Conservation (phyloP, 2,888 invertebrate species). For the Lepidocyrtinus sp. region DNA sequence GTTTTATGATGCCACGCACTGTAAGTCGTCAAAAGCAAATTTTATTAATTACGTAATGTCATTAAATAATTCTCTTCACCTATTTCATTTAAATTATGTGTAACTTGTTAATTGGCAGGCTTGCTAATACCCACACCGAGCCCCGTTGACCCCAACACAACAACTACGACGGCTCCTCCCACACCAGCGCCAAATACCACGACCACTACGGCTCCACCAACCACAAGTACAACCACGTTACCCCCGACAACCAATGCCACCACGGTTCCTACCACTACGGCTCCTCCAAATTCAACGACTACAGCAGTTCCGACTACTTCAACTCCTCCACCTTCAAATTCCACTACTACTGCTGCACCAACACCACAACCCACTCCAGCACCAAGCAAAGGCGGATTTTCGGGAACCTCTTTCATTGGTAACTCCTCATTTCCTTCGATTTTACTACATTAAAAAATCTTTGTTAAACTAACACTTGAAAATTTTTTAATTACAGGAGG, state of each 20-base stretch:
- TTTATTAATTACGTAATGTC: too few species aligned
- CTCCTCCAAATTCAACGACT: constrained; percentile 56
- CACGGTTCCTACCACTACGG: constrained; percentile 45
- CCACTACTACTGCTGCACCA: constrained; percentile 40
- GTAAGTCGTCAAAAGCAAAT: too few species aligned
- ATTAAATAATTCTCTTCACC: too few species aligned
- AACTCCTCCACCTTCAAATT: constrained; percentile 41
- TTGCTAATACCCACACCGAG: too few species aligned
- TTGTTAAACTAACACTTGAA: too few species aligned
- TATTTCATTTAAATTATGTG: too few species aligned
- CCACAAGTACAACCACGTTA: too few species aligned
- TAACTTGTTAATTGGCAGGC: too few species aligned
- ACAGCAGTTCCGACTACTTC: constrained; percentile 61
- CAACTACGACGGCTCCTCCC: constrained; percentile 67
- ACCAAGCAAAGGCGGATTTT: constrained; percentile 60
- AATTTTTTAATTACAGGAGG: constrained; percentile 78
- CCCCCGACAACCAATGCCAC: constrained; percentile 64
- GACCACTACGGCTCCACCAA: constrained; percentile 40
- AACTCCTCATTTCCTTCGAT: not conserved
- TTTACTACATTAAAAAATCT: too few species aligned
- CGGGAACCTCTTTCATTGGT: constrained; percentile 67
- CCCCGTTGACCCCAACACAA: constrained; percentile 54
- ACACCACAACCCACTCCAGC: constrained; percentile 28
- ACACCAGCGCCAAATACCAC: constrained; percentile 37
- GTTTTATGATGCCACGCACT: too few species aligned